Percentiles rank a stretch among this genome's conserved stretches.
Conservation (phyloP, 2,888 invertebrate genomes). For the Eilema sororculum region DNA sequence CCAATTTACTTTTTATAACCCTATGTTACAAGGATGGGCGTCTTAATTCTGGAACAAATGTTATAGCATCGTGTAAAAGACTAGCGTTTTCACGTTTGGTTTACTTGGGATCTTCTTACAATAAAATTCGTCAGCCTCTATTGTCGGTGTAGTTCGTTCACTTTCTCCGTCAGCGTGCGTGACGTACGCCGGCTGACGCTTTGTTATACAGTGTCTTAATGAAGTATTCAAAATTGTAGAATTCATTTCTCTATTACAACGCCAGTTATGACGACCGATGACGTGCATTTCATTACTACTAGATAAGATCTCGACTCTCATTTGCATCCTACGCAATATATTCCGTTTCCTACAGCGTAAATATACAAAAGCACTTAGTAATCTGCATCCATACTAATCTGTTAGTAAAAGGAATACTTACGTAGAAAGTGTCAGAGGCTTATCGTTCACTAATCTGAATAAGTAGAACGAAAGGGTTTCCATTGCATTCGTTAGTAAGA, state of each 20-base stretch:
- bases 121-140: conserved; percentile 60
- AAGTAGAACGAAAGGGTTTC: conserved; percentile 21
- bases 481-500: conserved; percentile 16
- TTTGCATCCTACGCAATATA: neutral
- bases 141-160: conserved; percentile 64
- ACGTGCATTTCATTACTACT: neutral
- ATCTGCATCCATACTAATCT: conserved; percentile 17
- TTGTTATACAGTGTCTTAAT: conserved; percentile 30
- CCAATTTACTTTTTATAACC: conserved; percentile 48
- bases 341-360: neutral
- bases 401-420: conserved; percentile 18
- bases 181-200: conserved; percentile 55
- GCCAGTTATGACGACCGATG: neutral
- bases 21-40: conserved; percentile 54
- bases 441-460: conserved; percentile 19
- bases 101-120: conserved; percentile 55
- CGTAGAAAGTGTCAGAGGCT: conserved; percentile 18
- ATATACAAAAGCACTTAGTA: conserved; percentile 20
- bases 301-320: neutral
- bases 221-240: conserved; percentile 19
- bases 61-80: conserved; percentile 49
- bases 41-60: conserved; percentile 51
- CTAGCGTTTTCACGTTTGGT: conserved; percentile 63
- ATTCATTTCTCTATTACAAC: neutral
- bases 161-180: conserved; percentile 71